These are phyloP conservation scores for Phaethon lepturus DNA, from an alignment of 2,113 vertebrate species.

Conservation along the genomic window DNA sequence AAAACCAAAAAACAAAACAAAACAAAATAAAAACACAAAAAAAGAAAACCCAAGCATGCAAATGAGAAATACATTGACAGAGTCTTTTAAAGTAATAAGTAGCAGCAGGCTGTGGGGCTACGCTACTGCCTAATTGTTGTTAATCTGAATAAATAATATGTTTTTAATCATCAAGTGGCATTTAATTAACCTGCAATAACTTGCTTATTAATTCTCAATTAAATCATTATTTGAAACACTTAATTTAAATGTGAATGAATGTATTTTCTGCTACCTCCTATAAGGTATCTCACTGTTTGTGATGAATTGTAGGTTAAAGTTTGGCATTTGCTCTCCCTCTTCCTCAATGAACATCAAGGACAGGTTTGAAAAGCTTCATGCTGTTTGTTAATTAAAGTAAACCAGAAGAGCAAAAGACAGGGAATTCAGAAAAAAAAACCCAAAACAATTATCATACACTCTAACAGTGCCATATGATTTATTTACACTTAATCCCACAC, in stretches of 20 bases:
- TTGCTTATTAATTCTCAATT: conserved; percentile 74
- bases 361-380: conserved; percentile 42
- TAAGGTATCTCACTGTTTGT: conserved; percentile 24
- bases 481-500: not conserved
- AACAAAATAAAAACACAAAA: no score
- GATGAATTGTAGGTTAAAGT: conserved; percentile 39
- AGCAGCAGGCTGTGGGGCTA: conserved; percentile 52
- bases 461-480: not conserved
- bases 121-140: conserved; percentile 47
- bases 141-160: conserved; percentile 80
- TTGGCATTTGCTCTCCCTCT: conserved; percentile 22
- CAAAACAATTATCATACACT: not conserved
- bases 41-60: not conserved
- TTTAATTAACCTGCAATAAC: conserved; percentile 77
- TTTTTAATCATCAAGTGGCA: conserved; percentile 74
- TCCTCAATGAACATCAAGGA: conserved; percentile 7
- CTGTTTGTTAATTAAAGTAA: conserved; percentile 52
- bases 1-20: not conserved
- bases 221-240: conserved; percentile 68
- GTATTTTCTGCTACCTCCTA: conserved; percentile 33
- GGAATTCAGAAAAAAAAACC: conserved; percentile 42
- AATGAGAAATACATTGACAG: conserved; percentile 39
- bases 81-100: conserved; percentile 52
- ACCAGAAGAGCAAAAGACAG: conserved; percentile 12
- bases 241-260: conserved; percentile 61